Conservation (phyloP, 2,797 vertebrate species). For the Pachyuromys duprasi region DNA sequence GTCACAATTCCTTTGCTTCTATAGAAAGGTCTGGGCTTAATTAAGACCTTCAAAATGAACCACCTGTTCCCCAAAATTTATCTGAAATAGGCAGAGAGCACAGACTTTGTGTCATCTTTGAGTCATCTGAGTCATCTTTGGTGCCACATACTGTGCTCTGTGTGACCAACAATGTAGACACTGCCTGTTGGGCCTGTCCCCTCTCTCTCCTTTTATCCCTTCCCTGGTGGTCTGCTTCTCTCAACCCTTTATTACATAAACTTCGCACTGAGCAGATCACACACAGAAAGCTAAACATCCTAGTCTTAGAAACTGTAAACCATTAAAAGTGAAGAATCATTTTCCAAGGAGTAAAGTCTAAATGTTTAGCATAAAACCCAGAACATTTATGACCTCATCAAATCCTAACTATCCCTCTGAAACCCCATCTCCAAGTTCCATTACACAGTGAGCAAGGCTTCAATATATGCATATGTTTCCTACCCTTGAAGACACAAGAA, state of each 20-base stretch:
- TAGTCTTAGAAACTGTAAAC: too few relatives aligned
- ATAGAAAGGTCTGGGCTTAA: neutral
- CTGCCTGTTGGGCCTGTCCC: neutral
- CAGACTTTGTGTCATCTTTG: neutral
- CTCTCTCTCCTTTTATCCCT: neutral
- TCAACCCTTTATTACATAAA: neutral
- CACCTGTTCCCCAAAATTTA: neutral
- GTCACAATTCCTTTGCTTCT: neutral
- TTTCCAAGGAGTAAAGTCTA: neutral
- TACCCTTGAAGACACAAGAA: neutral
- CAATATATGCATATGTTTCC: neutral
- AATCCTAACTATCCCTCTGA: neutral
- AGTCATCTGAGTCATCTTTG: neutral
- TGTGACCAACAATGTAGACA: neutral
- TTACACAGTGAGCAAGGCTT: neutral
- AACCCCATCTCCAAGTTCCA: neutral
- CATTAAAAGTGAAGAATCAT: too few relatives aligned
- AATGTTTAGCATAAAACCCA: neutral
- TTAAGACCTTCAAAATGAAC: neutral
- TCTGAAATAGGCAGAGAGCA: neutral
- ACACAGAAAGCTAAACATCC: neutral
- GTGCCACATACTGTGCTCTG: neutral
- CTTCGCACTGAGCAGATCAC: neutral
- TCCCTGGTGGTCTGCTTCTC: neutral
- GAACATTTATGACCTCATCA: neutral